Base-by-base conservation (phyloP, 2,113 vertebrate species). In the Engystomops pustulosus region DNA sequence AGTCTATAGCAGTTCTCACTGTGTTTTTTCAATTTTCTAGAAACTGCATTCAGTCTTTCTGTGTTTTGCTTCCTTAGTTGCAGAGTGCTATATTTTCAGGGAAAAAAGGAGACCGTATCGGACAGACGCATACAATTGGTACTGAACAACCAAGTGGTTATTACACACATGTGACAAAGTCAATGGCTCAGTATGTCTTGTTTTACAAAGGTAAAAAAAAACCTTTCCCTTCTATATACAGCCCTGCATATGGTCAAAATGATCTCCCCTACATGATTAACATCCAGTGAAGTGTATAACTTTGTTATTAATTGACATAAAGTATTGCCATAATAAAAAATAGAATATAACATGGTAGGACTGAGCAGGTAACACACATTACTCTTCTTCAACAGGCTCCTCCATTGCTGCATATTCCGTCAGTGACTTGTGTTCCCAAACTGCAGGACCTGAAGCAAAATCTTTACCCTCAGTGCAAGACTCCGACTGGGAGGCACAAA, bases 321-420 rank as follows among this genome's bases (percentile, higher is more conserved):
- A n/a, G n/a, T n/a, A n/a, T n/a, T n/a, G n/a, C n/a, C n/a, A n/a
- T n/a, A n/a, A n/a, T n/a, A n/a, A n/a, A 41, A 5, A 41, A 5
- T 41, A 41, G 17, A 49, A 49, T 3, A 3, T 17, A 49, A 15
- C n/a, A 23, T 23, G 20, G n/a, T 23, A 27, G 4, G 25, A 62
- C 58, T 62, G 58, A 60, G 9, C 27, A 18, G 8, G 1, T 74
- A 74, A 74, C 23, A 55, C 51, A 8, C 2, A n/a, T 36, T 38
- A 7, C 17, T 30, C 3, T 71, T 6, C 47, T 41, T 44, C 14
- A 6, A 84, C 74, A 79, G 82, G 62, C n/a, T 32, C 12, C 18
- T 30, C 75, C 11, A 79, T 85, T 55, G 49, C 38, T 44, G 83
- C 45, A 23, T 85, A 79, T 71, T 79, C 83, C 14, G 34, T 85